phyloP scores from a whole-genome alignment of 2,113 vertebrate genomes.

The Toxotes chatareus region DNA sequence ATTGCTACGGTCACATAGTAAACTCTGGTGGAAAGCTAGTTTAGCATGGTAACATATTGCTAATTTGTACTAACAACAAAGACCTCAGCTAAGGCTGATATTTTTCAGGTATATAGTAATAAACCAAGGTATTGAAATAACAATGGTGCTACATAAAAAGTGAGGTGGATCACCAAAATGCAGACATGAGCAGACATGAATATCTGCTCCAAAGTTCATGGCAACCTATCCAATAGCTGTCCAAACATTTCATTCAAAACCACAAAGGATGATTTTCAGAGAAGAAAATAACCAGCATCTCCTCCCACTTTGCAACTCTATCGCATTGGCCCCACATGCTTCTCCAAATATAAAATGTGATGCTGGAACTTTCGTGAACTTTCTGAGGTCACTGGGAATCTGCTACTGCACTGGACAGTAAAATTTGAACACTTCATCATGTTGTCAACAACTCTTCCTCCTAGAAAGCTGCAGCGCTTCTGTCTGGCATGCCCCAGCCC shows the following conservation, averaged over 20 bases:
- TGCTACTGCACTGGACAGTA: neutral
- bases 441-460: slow-evolving; percentile 31
- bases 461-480: slow-evolving; percentile 4
- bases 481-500: neutral
- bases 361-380: neutral
- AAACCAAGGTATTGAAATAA: neutral
- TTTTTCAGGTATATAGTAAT: neutral
- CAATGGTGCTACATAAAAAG: neutral
- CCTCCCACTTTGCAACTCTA: neutral
- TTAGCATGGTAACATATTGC: neutral
- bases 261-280: neutral
- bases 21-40: too few relatives aligned
- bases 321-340: neutral
- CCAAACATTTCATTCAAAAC: neutral
- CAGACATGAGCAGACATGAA: neutral
- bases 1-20: too few relatives aligned
- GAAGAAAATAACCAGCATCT: neutral
- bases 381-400: neutral
- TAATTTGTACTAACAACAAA: neutral
- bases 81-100: neutral
- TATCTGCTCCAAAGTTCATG: neutral
- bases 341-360: neutral
- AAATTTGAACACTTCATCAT: neutral
- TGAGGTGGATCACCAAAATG: neutral
- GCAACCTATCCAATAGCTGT: neutral